Evolutionary conservation across 2,888 invertebrate species (phyloP).

Genomic region (Ichneumoninae sp.): DNA sequence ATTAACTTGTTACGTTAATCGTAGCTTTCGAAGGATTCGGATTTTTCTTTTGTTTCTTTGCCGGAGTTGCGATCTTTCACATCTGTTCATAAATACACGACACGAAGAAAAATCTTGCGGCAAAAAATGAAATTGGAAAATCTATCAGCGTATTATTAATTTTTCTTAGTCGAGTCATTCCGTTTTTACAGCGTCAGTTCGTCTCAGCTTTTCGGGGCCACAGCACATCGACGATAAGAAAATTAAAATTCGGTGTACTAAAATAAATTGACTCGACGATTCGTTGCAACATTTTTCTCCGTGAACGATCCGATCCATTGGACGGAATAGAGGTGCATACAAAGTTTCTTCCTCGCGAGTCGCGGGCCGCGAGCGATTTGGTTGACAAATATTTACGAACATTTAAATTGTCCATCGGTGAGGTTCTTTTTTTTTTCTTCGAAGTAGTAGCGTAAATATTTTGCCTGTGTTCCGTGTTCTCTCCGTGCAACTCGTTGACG

Average conservation of each 20-base stretch:
- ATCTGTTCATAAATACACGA: constrained; percentile 8
- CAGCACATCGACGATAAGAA: not conserved
- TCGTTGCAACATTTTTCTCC: constrained; percentile 24
- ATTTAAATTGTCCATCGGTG: constrained; percentile 19
- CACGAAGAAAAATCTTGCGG: constrained; percentile 21
- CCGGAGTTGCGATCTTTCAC: not conserved
- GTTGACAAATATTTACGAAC: constrained; percentile 59
- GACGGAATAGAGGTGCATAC: constrained; percentile 62
- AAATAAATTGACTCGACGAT: not conserved
- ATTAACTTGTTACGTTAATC: constrained; percentile 21
- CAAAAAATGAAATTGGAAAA: not conserved
- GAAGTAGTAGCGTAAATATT: constrained; percentile 47
- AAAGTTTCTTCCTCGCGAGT: constrained; percentile 19
- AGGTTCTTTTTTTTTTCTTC: not conserved
- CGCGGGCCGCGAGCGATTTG: constrained; percentile 11
- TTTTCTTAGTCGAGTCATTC: not conserved
- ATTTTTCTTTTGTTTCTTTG: not conserved
- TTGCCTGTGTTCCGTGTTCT: constrained; percentile 37
- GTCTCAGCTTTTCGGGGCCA: not conserved
- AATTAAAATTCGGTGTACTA: not conserved
- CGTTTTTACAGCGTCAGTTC: no score
- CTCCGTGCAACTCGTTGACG: constrained; percentile 34
- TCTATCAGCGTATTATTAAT: not conserved
- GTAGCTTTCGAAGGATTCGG: constrained; percentile 42
- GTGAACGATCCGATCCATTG: constrained; percentile 58